These are phyloP conservation scores for Poliocrania exsul DNA, from an alignment of 2,797 vertebrate genomes.

Conservation along the genomic window DNA sequence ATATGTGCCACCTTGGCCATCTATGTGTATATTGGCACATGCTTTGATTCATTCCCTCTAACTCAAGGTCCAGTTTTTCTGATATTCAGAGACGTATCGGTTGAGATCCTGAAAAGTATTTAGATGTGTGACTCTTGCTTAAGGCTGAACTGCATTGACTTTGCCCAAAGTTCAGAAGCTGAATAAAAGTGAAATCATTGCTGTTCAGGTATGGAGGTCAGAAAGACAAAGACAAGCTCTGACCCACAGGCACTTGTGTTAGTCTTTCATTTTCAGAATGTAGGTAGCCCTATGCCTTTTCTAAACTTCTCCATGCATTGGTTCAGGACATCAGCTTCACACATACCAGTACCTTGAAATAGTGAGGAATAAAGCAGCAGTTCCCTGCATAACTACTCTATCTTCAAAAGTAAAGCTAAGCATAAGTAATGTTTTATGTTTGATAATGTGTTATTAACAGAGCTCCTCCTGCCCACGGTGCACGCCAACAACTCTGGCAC, in stretches of 20 bases:
- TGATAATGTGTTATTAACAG: background rate
- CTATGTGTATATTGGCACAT: background rate
- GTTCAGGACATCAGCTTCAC: background rate
- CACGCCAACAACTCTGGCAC: background rate
- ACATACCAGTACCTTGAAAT: background rate
- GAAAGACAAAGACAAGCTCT: background rate
- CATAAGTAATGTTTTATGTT: background rate
- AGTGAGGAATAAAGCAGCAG: background rate
- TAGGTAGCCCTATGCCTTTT: background rate
- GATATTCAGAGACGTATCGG: background rate
- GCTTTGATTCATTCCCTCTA: background rate
- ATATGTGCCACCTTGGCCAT: background rate
- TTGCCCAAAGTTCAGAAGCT: background rate
- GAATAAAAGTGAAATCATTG: background rate
- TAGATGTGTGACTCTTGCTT: background rate
- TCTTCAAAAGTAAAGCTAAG: background rate
- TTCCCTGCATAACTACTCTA: background rate
- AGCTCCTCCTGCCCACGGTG: background rate
- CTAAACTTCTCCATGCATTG: background rate
- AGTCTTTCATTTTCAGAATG: background rate
- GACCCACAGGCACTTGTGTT: background rate
- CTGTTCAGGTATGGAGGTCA: background rate
- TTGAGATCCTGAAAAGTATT: background rate
- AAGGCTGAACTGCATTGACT: background rate
- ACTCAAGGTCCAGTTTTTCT: background rate